Base-by-base conservation (phyloP, 2,113 vertebrate species). In the Austrofundulus limnaeus region DNA sequence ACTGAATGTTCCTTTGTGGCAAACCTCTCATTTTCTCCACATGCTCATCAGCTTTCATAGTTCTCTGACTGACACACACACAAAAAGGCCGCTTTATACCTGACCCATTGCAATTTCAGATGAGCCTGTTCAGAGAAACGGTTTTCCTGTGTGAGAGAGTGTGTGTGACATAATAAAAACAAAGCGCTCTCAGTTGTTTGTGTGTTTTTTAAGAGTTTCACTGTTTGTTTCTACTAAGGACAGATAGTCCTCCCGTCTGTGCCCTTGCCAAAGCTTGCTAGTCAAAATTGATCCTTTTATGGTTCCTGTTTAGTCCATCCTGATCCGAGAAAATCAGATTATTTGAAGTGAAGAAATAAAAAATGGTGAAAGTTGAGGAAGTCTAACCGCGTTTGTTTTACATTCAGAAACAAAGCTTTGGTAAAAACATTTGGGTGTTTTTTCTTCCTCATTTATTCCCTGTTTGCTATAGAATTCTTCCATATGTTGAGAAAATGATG, bases 1-100 rank as follows among this genome's bases (percentile, higher is more conserved):
- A 45, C 67, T 87, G 85, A 86, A 88, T 87, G 84, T 87, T 87
- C 83, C 80, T 86, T 87, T 87, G 85, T 83, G 70, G 73, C 71
- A 70, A 72, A 82, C 81, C 82, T 81, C 78, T 87, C 77, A 88
- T 88, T 90, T 89, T 85, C 87, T 78, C 83, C 21, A 66, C 69
- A 57, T 66, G 82, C 69, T 81, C 74, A 48, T 59, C 53, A 66
- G 68, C 83, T 85, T 88, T 85, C 82, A 84, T 68, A 75, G 73
- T 65, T 53, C 67, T 57, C 71, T 86, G 87, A 89, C 79, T 87
- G 87, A 89, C 85, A 77, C 21, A 41, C 57, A 65, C 75, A 88
- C 81, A 89, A 88, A 84, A 89, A 84, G n/a, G 59, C 54, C 41
- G 77, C 74, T 88, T 80, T 88, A 79, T 87, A 86, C 77, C 78